phyloP scores from a whole-genome alignment of 2,888 invertebrate genomes.

The Thera britannica region DNA sequence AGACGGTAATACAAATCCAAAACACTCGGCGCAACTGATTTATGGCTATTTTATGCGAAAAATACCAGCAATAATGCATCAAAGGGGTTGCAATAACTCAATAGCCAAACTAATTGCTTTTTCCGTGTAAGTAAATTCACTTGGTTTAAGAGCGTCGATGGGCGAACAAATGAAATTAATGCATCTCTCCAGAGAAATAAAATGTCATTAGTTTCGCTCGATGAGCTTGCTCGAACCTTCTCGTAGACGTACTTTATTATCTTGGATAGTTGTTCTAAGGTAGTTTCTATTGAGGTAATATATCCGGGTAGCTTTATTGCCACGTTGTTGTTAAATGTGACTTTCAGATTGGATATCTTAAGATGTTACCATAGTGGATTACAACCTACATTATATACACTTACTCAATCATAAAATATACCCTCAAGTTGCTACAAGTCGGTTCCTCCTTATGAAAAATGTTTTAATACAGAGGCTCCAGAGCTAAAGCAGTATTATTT shows the following conservation, averaged over 20 bases:
- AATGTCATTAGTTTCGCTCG: constrained; percentile 80
- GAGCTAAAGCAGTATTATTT: too few relatives aligned
- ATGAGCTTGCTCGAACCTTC: constrained; percentile 69
- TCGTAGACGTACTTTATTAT: constrained; percentile 63
- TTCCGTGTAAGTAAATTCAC: constrained; percentile 71
- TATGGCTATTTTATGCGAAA: constrained; percentile 28
- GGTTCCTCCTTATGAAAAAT: too few relatives aligned
- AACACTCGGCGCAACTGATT: constrained; percentile 29
- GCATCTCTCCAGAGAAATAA: constrained; percentile 82
- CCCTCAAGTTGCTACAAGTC: not conserved
- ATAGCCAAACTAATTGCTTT: constrained; percentile 60
- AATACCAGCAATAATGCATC: constrained; percentile 32
- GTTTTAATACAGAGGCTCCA: too few relatives aligned
- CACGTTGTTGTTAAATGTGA: constrained; percentile 24
- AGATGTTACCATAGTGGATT: not conserved
- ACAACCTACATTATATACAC: not conserved
- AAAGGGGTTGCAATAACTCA: constrained; percentile 34
- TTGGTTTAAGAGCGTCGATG: constrained; percentile 71
- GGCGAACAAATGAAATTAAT: constrained; percentile 83
- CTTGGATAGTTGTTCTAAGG: constrained; percentile 45
- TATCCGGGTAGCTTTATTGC: constrained; percentile 31
- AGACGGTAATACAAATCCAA: constrained; percentile 26
- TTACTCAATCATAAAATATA: not conserved
- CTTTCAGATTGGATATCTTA: constrained; percentile 10
- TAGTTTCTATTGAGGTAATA: constrained; percentile 33